Evolutionary conservation across 2,888 invertebrate genomes (phyloP), one percentile per base, ranked within the genome.

Genomic region (Ennomos quercinarius): DNA sequence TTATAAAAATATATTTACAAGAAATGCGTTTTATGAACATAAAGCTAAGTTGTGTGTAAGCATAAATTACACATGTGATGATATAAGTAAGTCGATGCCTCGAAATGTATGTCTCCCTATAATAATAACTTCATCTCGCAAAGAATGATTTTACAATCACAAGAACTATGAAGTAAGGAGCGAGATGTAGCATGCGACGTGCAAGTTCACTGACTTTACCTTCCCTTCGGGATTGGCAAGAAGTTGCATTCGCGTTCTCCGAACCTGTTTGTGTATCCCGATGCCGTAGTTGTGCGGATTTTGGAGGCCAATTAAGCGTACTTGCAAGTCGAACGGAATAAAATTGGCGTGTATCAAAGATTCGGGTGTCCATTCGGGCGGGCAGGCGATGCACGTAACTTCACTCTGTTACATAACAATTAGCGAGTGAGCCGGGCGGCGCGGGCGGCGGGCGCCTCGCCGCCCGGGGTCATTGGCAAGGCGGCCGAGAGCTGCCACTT

Each of bases 401-500:
- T 81, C 80, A 78, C 78, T 81, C 81, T 83, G 86, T 91, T 91
- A 91, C 89, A 87, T 90, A 91, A 91, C 87, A 90, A 90, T 91
- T 89, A 90, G 88, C 86, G 77, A 81, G 77, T 72, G 78, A 78
- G 82, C 66, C 76, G 78, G 74, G 71, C 69, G 67, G 71, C 69
- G 67, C 17, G 17, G 17, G 74, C 68, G 74, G 78, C 78, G 78
- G 93, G 93, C 93, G 93, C 93, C 93, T 93, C 27, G 27, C 27
- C 27, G 93, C 60, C 87, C 89, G 92, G 92, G 94, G 94, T 94
- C 94, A 93, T 93, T 93, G 93, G 92, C 93, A 91, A 93, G 84
- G 89, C 91, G 93, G 88, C 89, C 90, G 89, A 89, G 86, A 87
- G 91, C 90, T 91, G 93, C 93, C 91, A 88, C 92, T 91, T 78